Evolutionary conservation across 1,140 invertebrate species (phyloP).

Genomic region (Bradysia coprophila): DNA sequence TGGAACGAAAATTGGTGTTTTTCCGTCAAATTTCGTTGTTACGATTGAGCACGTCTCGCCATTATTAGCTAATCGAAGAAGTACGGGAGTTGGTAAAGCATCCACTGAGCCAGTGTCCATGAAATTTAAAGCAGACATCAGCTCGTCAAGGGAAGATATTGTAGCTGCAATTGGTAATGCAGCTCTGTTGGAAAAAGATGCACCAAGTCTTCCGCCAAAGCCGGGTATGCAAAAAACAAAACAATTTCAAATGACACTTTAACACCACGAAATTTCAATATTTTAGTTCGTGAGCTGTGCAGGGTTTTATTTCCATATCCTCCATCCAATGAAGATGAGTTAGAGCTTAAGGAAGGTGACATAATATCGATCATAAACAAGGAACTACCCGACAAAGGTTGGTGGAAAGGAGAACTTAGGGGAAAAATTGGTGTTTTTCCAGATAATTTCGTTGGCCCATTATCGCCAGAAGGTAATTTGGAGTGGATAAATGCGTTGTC

Average conservation of each 20-base stretch:
- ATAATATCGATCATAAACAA: constrained; percentile 71
- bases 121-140: constrained; percentile 6
- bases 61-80: constrained; percentile 14
- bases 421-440: constrained; percentile 87
- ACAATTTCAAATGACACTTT: not conserved
- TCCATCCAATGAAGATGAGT: constrained; percentile 85
- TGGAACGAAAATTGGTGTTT: constrained; percentile 60
- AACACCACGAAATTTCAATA: too few species aligned
- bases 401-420: constrained; percentile 90
- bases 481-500: not conserved
- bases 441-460: constrained; percentile 83
- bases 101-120: not conserved
- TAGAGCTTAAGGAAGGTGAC: constrained; percentile 76
- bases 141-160: constrained; percentile 9
- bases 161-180: not conserved
- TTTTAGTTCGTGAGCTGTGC: constrained; percentile 46
- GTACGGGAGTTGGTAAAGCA: constrained; percentile 1
- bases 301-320: constrained; percentile 77
- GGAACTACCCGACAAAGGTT: constrained; percentile 82
- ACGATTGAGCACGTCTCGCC: constrained; percentile 31
- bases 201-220: constrained; percentile 37
- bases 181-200: constrained; percentile 7
- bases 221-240: constrained; percentile 23
- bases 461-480: constrained; percentile 28
- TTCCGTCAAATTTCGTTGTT: constrained; percentile 86